Evolutionary conservation across 2,113 vertebrate genomes (phyloP).

Genomic region (Zapornia atra): DNA sequence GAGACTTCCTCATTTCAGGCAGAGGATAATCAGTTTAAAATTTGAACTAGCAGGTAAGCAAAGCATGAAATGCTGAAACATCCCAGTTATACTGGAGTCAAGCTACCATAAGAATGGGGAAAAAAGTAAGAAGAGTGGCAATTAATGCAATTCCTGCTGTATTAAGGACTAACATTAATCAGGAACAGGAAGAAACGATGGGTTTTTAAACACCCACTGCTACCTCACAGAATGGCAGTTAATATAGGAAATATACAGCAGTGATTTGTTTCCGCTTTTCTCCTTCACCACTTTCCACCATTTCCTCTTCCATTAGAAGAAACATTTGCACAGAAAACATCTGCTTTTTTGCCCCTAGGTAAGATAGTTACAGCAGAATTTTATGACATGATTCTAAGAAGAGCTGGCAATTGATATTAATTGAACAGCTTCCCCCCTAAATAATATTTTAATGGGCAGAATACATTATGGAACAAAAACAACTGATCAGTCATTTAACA

Average conservation of each 20-base stretch:
- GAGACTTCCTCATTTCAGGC: background rate
- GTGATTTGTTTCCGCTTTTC: background rate
- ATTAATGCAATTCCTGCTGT: conserved; percentile 5
- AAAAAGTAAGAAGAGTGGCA: background rate
- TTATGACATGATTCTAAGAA: background rate
- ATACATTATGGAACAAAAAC: background rate
- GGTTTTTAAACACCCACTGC: background rate
- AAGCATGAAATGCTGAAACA: background rate
- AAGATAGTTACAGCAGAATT: background rate
- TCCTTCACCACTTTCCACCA: background rate
- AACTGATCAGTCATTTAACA: background rate
- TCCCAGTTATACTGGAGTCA: background rate
- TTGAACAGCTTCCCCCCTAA: background rate
- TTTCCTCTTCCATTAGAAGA: background rate
- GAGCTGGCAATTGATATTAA: background rate
- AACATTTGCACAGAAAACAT: background rate
- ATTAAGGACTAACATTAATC: background rate
- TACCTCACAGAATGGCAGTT: background rate
- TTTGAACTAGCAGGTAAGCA: background rate
- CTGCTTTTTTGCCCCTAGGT: background rate
- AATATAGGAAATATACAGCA: background rate
- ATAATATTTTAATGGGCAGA: background rate
- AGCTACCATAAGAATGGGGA: background rate
- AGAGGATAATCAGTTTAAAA: conserved; percentile 27
- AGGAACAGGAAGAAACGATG: background rate